Evolutionary conservation across 2,113 vertebrate genomes (phyloP).

Genomic region (Sterrhoptilus dennistouni): DNA sequence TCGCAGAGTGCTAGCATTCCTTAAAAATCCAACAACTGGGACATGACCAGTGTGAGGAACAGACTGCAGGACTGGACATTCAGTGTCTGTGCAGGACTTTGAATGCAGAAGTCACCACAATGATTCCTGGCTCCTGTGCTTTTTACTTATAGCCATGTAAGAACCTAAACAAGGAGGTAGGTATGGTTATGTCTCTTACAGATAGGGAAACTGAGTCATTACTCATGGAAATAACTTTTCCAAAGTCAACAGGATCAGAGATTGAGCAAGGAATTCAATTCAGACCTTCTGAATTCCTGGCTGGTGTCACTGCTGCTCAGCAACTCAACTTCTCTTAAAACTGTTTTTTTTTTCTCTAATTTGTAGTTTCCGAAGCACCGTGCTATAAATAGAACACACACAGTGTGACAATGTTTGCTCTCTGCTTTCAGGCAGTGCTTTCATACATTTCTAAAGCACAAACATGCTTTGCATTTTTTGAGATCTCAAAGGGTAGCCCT

Average conservation of each 20-base stretch:
- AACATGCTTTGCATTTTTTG: neutral
- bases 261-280: neutral
- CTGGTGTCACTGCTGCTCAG: constrained; percentile 40
- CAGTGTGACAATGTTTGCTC: constrained; percentile 23
- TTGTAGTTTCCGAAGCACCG: neutral
- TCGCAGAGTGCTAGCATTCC: rapidly evolving
- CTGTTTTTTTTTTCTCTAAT: neutral
- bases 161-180: neutral
- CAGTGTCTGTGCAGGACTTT: neutral
- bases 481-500: neutral
- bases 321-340: constrained; percentile 35
- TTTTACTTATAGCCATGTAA: neutral
- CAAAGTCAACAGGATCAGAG: neutral
- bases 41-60: neutral
- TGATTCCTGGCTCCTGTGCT: neutral
- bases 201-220: neutral
- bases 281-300: neutral
- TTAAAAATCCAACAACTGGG: neutral
- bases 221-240: neutral
- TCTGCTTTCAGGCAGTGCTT: constrained; percentile 12
- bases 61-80: neutral
- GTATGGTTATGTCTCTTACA: neutral
- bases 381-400: constrained; percentile 35
- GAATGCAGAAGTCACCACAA: neutral
- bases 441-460: neutral